Percentiles rank a stretch among this genome's conserved stretches.
Evolutionary conservation across 2,113 vertebrate species (phyloP).

Genomic region (Carlito syrichta): DNA sequence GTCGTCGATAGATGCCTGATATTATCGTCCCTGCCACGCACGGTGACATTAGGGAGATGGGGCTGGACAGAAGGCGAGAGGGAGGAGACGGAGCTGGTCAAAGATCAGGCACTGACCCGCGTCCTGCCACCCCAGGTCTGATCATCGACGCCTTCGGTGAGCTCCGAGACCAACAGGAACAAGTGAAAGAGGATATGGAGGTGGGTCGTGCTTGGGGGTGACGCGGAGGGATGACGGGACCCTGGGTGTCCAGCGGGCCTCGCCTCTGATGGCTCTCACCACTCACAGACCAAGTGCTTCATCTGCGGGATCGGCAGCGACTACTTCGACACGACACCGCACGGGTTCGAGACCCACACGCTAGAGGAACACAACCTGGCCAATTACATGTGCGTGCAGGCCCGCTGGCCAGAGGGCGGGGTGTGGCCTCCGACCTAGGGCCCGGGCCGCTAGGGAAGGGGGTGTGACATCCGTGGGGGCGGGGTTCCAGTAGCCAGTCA

Average conservation of each 20-base stretch:
- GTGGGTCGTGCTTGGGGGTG: conserved; percentile 69
- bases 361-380: conserved; percentile 94
- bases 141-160: conserved; percentile 95
- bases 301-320: conserved; percentile 96
- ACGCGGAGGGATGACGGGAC: not conserved
- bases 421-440: not conserved
- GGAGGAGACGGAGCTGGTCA: not conserved
- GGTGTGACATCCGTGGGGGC: not conserved
- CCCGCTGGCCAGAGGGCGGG: not conserved
- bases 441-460: accelerated
- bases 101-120: not conserved
- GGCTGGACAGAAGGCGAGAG: not conserved
- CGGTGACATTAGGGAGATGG: not conserved
- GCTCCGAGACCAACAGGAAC: conserved; percentile 93
- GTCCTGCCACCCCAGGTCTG: conserved; percentile 79
- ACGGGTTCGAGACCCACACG: conserved; percentile 94
- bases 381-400: conserved; percentile 85
- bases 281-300: conserved; percentile 93
- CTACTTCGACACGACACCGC: conserved; percentile 94
- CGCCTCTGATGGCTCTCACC: not conserved
- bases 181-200: conserved; percentile 97
- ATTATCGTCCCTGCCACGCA: too few species aligned
- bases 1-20: too few species aligned
- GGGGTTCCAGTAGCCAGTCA: not conserved
- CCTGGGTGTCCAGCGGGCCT: not conserved